These are phyloP conservation scores for Aricia artaxerxes DNA, from an alignment of 2,888 invertebrate species.

Conservation along the genomic window DNA sequence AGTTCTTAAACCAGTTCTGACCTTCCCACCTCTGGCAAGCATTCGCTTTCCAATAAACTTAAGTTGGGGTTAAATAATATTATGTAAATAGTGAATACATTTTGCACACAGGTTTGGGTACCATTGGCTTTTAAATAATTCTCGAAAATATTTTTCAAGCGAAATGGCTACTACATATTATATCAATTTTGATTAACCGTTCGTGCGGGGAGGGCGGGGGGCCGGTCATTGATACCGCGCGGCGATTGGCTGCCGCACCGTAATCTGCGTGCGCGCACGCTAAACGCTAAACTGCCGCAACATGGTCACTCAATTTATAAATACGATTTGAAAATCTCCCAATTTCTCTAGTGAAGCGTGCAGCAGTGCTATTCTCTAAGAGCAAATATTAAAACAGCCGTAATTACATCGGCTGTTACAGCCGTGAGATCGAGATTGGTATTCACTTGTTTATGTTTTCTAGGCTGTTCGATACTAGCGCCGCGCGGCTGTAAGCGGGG, in stretches of 20 bases:
- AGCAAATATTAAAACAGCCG: too few species aligned
- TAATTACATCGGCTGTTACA: too few species aligned
- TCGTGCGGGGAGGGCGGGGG: conserved; percentile 49
- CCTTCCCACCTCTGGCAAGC: conserved; percentile 8
- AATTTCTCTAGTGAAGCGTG: conserved; percentile 9
- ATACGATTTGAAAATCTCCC: conserved; percentile 4
- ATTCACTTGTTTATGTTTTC: too few species aligned
- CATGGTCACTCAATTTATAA: conserved; percentile 13
- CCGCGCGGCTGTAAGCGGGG: too few species aligned
- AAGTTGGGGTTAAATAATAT: neutral
- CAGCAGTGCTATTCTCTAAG: too few species aligned
- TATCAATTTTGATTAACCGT: conserved; percentile 56
- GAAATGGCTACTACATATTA: conserved; percentile 54
- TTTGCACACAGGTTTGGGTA: neutral
- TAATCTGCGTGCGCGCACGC: conserved; percentile 57
- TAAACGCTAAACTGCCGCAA: conserved; percentile 36
- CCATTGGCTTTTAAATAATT: conserved; percentile 37
- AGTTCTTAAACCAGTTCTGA: conserved; percentile 20
- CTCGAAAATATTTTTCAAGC: conserved; percentile 43
- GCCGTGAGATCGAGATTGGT: too few species aligned
- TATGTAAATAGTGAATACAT: neutral
- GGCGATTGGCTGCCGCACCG: conserved; percentile 51
- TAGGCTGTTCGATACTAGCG: too few species aligned
- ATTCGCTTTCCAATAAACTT: conserved; percentile 10
- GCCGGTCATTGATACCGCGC: conserved; percentile 35